These are phyloP conservation scores for Vollenhovia emeryi DNA, from an alignment of 1,140 invertebrate genomes.

Conservation along the genomic window DNA sequence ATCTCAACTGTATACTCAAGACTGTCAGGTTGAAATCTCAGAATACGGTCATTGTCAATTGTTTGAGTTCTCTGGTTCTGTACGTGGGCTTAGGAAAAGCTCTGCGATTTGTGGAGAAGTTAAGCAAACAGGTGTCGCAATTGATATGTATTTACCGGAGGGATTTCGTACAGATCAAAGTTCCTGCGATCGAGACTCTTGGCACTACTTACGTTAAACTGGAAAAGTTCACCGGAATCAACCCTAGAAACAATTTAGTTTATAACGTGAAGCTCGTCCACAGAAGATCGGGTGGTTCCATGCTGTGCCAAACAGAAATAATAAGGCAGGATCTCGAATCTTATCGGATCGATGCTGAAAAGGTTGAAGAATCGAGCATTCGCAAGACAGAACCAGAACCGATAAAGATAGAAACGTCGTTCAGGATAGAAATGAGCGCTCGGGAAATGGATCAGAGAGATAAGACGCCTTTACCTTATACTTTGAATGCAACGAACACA, in stretches of 20 bases:
- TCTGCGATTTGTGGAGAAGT: slow-evolving; percentile 77
- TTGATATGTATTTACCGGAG: slow-evolving; percentile 81
- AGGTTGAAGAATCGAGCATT: neutral
- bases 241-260: slow-evolving; percentile 66
- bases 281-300: slow-evolving; percentile 74
- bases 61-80: slow-evolving; percentile 78
- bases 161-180: slow-evolving; percentile 74
- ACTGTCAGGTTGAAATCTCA: slow-evolving; percentile 53
- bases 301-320: slow-evolving; percentile 74
- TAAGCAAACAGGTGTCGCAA: slow-evolving; percentile 73
- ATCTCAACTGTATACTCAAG: slow-evolving; percentile 69
- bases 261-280: slow-evolving; percentile 74
- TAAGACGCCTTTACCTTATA: slow-evolving; percentile 79
- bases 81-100: slow-evolving; percentile 75
- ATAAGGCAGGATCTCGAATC: slow-evolving; percentile 75
- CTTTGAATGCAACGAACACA: slow-evolving; percentile 66
- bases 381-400: slow-evolving; percentile 26
- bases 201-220: slow-evolving; percentile 80
- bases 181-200: slow-evolving; percentile 80
- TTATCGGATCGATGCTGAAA: slow-evolving; percentile 69
- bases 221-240: slow-evolving; percentile 55
- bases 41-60: slow-evolving; percentile 76
- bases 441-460: slow-evolving; percentile 80
- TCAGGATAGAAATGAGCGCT: slow-evolving; percentile 81
- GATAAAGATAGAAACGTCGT: slow-evolving; percentile 74